phyloP scores from a whole-genome alignment of 2,888 invertebrate species.

The Aspidiotus rigidus region DNA sequence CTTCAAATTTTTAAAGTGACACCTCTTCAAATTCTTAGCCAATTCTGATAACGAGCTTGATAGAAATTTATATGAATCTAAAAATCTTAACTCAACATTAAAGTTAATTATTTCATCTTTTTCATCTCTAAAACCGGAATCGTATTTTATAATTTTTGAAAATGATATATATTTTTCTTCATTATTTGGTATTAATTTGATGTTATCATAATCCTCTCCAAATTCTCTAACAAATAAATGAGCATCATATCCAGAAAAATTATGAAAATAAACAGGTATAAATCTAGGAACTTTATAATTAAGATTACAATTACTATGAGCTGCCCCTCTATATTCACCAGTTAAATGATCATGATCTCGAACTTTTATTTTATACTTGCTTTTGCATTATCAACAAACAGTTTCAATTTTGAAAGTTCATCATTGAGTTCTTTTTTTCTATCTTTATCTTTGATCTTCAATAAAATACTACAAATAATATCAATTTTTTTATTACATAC shows the following conservation, averaged over 20 bases:
- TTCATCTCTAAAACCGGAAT: constrained; percentile 2
- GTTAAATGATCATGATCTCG: constrained; percentile 28
- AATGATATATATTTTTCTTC: constrained; percentile 42
- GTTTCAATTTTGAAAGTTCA: neutral
- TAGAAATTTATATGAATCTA: constrained; percentile 15
- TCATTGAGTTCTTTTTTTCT: constrained; percentile 4
- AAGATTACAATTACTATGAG: constrained; percentile 27
- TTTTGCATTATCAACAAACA: neutral
- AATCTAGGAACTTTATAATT: constrained; percentile 18
- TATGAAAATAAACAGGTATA: constrained; percentile 27
- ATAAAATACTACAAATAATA: neutral
- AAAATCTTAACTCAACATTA: constrained; percentile 16
- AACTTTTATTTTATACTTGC: constrained; percentile 35
- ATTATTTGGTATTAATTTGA: constrained; percentile 39
- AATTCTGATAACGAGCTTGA: constrained; percentile 4
- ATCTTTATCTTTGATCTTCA: neutral
- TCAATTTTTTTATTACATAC: neutral
- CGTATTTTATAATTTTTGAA: constrained; percentile 35
- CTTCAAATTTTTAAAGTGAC: neutral
- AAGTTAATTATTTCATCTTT: constrained; percentile 16
- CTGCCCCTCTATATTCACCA: constrained; percentile 20
- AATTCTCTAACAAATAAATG: constrained; percentile 16
- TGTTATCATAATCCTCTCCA: neutral
- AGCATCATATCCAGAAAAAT: constrained; percentile 5
- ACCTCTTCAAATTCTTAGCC: neutral